Evolutionary conservation across 2,888 invertebrate species (phyloP).

Genomic region (Graphium colonna): DNA sequence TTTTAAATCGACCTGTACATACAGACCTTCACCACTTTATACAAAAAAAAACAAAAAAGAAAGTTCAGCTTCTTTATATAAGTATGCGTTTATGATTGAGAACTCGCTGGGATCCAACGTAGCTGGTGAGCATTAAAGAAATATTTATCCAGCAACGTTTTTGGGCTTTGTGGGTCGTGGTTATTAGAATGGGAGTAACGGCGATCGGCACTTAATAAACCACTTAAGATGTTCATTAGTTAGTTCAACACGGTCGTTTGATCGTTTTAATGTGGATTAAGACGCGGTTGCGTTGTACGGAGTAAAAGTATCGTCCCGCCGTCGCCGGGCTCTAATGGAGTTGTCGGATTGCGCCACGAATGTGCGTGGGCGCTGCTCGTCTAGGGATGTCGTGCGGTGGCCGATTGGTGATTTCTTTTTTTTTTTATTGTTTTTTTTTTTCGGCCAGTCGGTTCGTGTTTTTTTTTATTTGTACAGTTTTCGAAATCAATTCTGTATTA

Average conservation of each 20-base stretch:
- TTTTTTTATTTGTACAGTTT: too few relatives aligned
- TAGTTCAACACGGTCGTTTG: constrained; percentile 60
- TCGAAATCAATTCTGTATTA: too few relatives aligned
- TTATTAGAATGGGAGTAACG: constrained; percentile 71
- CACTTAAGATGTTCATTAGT: constrained; percentile 76
- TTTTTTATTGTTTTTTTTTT: neutral
- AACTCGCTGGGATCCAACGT: too few relatives aligned
- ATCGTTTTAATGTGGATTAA: constrained; percentile 68
- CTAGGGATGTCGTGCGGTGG: constrained; percentile 47
- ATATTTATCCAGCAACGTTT: constrained; percentile 37
- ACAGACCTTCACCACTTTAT: too few relatives aligned
- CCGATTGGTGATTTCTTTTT: neutral
- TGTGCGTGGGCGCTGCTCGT: constrained; percentile 51
- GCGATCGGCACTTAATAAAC: constrained; percentile 73
- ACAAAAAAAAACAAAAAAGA: too few relatives aligned
- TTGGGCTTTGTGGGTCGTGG: constrained; percentile 42
- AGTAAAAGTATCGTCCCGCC: constrained; percentile 41
- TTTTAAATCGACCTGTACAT: too few relatives aligned
- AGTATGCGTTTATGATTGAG: too few relatives aligned
- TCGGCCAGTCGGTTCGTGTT: neutral
- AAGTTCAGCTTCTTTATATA: too few relatives aligned
- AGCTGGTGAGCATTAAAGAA: constrained; percentile 19
- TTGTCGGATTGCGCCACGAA: constrained; percentile 64
- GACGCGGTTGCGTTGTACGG: constrained; percentile 37
- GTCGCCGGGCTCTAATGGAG: constrained; percentile 65